Evolutionary conservation across 2,888 invertebrate species (phyloP).

Genomic region (Apamea monoglypha): DNA sequence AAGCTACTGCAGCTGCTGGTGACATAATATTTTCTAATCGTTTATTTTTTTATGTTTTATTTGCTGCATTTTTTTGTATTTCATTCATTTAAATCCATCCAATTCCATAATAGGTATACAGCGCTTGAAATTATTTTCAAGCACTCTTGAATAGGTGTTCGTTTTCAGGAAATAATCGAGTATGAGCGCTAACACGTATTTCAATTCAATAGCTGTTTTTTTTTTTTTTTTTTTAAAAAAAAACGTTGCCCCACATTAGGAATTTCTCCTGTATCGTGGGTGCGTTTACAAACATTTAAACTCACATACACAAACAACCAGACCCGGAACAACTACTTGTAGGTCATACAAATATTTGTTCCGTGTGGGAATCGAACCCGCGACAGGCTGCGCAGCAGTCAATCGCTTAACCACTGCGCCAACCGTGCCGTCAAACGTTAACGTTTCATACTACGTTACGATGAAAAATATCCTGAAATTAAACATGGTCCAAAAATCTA

Average conservation of each 20-base stretch:
- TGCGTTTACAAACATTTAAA: too few relatives aligned
- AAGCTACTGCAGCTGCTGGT: not conserved
- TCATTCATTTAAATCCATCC: not conserved
- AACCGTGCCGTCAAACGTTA: too few relatives aligned
- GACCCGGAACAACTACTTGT: too few relatives aligned
- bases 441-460: not conserved
- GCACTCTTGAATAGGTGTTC: not conserved
- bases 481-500: conserved; percentile 13
- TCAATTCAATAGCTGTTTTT: not conserved
- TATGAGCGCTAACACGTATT: not conserved
- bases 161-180: conserved; percentile 19
- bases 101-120: not conserved
- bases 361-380: too few relatives aligned
- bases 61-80: not conserved
- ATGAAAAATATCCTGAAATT: not conserved
- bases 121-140: not conserved
- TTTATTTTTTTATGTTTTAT: not conserved
- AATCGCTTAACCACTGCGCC: too few relatives aligned
- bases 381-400: too few relatives aligned
- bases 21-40: not conserved
- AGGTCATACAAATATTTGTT: too few relatives aligned
- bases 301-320: too few relatives aligned
- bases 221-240: too few relatives aligned
- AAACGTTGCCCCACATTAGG: too few relatives aligned
- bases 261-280: too few relatives aligned